These are phyloP conservation scores for Propithecus deckenii DNA, from an alignment of 2,797 vertebrate species.

Conservation along the genomic window DNA sequence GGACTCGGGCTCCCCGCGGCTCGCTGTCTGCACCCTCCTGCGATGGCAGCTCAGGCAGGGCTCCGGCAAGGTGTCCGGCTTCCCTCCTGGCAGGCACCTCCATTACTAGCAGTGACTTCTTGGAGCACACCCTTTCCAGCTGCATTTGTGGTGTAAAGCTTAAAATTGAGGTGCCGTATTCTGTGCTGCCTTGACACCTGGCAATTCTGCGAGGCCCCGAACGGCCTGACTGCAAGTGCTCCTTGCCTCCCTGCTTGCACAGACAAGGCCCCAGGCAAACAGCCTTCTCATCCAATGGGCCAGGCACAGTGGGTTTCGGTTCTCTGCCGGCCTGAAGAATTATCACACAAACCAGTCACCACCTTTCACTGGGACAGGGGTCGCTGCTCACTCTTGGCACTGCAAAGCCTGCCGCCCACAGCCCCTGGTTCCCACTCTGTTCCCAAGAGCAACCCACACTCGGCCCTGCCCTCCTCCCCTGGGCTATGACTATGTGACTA, in stretches of 20 bases:
- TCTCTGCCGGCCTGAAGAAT: not conserved
- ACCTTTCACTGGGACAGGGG: not conserved
- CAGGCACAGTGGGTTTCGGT: no score
- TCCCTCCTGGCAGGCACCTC: not conserved
- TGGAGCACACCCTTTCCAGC: not conserved
- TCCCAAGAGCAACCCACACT: rapidly evolving
- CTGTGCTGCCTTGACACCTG: not conserved
- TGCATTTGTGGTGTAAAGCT: not conserved
- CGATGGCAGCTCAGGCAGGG: not conserved
- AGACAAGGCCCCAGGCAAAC: not conserved
- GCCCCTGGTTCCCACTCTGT: not conserved
- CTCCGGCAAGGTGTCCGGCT: not conserved
- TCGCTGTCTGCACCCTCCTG: not conserved
- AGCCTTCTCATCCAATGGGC: not conserved
- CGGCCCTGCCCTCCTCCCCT: not conserved
- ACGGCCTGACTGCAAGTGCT: not conserved
- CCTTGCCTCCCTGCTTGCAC: not conserved
- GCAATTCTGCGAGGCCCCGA: rapidly evolving
- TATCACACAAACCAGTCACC: not conserved
- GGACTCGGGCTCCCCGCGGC: no score
- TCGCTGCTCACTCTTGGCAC: not conserved
- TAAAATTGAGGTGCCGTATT: not conserved
- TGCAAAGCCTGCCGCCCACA: not conserved
- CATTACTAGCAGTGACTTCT: not conserved
- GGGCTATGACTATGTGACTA: not conserved